These are phyloP conservation scores for Penaeus vannamei DNA, from an alignment of 1,140 invertebrate species.

Conservation along the genomic window DNA sequence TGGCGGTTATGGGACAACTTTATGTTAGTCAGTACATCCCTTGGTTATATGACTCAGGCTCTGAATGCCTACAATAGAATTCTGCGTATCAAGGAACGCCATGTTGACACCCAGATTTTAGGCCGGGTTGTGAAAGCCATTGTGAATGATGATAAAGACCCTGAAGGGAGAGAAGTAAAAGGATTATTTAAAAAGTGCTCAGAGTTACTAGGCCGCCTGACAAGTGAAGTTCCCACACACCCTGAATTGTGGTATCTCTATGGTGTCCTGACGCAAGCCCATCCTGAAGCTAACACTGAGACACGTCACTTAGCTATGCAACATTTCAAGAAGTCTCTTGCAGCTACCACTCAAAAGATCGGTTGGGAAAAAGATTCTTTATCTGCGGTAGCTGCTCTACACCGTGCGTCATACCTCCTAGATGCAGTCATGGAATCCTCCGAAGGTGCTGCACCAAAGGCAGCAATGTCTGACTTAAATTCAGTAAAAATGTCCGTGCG, in stretches of 20 bases:
- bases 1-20: slow-evolving; percentile 99
- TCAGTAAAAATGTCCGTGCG: slow-evolving; percentile 42
- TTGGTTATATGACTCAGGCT: slow-evolving; percentile 77
- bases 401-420: slow-evolving; percentile 39
- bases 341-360: slow-evolving; percentile 73
- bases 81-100: slow-evolving; percentile 85
- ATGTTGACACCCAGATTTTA: slow-evolving; percentile 85
- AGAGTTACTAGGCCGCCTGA: slow-evolving; percentile 87
- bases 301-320: slow-evolving; percentile 77
- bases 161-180: slow-evolving; percentile 74
- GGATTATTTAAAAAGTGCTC: slow-evolving; percentile 77
- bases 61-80: slow-evolving; percentile 87
- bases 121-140: slow-evolving; percentile 83
- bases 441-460: slow-evolving; percentile 26
- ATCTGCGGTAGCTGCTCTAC: slow-evolving; percentile 35
- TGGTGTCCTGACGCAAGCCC: slow-evolving; percentile 71
- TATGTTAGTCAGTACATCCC: slow-evolving; percentile 84
- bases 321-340: slow-evolving; percentile 74
- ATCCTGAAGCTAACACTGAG: slow-evolving; percentile 78
- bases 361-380: slow-evolving; percentile 77
- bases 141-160: slow-evolving; percentile 77
- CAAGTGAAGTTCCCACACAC: slow-evolving; percentile 78
- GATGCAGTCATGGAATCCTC: slow-evolving; percentile 47
- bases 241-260: slow-evolving; percentile 86
- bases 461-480: slow-evolving; percentile 44